Base-by-base conservation (phyloP, 1,140 invertebrate genomes). In the Oppia nitens region DNA sequence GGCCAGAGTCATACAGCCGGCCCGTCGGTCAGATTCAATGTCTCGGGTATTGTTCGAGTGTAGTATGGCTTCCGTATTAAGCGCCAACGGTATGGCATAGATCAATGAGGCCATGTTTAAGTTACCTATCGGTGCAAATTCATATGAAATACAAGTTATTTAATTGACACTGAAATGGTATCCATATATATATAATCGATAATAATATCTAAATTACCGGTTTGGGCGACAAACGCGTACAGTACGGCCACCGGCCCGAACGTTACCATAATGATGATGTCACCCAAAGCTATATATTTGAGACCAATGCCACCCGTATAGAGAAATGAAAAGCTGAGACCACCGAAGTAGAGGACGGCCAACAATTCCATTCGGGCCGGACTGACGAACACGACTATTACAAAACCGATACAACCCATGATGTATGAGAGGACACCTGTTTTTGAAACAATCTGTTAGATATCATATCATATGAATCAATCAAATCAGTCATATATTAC, bases 31-130 rank as follows among this genome's bases (percentile, higher is more conserved):
- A 61, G 78, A 81, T 60, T 88, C 86, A 63, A 87, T 77, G 73
- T 95, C 90, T 61, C 90, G 77, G 1, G 88, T 90, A 69, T 95
- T 95, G 66, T 95, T 96, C 65, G 85, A 87, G 69, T 95, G 91
- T 50, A 96, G 74, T 66, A 95, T 93, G 25, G 90, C 90, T 71
- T 94, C 91, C 11, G 90, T 92, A 65, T 94, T 95, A 1, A 96
- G 72, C 6, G 91, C 90, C 60, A 96, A 70, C 11, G 92, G 92
- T 65, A 95, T 81, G 20, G 91, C 90, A 73, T 93, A 95, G 64
- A 89, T 84, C 64, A 95, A 83, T 0, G 87, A 85, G 25, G 81
- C 80, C 83, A 84, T 83, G 67, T 87, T 82, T 26, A 90, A 57
- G 24, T 54, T 57, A 47, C 51, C 51, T 55, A 26, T 3, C 55